Evolutionary conservation across 2,797 vertebrate genomes (phyloP), one percentile per base, ranked within the genome.

Genomic region (Sebastiscus albofasciatus): DNA sequence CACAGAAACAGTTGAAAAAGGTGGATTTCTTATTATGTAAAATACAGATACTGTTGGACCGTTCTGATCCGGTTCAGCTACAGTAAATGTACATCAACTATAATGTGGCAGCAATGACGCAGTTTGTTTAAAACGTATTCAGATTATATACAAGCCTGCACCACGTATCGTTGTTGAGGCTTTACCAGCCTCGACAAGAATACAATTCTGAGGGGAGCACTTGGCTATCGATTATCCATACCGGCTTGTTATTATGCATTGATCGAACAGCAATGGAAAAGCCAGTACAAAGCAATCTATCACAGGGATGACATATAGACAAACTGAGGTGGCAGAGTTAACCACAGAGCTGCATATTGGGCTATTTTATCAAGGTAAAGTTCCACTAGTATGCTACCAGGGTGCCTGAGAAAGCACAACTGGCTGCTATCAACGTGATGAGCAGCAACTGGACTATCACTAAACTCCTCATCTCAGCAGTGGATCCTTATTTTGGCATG

Each of bases 1-100:
- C 46, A 81, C 46, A 81, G 71, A 54, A 75, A 69, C 79, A 75
- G 65, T 59, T 39, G 67, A 71, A 84, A 67, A 78, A 72, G 56
- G 54, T 55, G 56, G 61, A 82, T 72, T 76, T 55, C 72, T 67
- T 31, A 56, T 62, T 5, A 54, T 54, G 52, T 56, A 33, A 78
- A 77, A 42, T 5, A 46, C 65, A 31, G n/a, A 64, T 0, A 20
- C 24, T 6, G 59, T 6, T 13, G 6, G 10, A 72, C 13, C 46
- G 5, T 39, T 67, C 8, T 36, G 59, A 62, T 59, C 27, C 6
- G 66, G 20, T 34, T 29, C 42, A 39, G 68, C 36, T 24, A 10
- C 12, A 31, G 26, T 18, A 6, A 39, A 64, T 13, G 46, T 60
- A 54, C 56, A 46, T 75, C 69, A 61, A 18, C 42, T 80, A 31